Conservation (phyloP, 2,113 vertebrate species). For the Rhinolophus ferrumequinum region DNA sequence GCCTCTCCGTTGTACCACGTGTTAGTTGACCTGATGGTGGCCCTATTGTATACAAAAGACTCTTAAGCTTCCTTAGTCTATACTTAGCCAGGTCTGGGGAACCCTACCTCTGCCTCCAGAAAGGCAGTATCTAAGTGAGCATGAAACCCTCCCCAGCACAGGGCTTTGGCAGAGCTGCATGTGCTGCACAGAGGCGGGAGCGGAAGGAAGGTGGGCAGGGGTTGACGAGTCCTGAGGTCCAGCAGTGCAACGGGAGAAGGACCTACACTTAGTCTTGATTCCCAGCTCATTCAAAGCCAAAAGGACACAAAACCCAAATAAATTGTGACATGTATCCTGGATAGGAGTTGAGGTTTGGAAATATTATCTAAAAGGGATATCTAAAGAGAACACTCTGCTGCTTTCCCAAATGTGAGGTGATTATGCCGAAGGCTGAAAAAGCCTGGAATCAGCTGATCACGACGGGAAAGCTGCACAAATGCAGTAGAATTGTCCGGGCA, state of each 20-base stretch:
- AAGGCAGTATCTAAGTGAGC: background rate
- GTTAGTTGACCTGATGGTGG: background rate
- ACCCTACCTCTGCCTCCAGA: background rate
- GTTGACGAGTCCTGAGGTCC: background rate
- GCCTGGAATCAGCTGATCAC: slow-evolving; percentile 49
- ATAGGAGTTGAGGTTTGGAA: slow-evolving; percentile 77
- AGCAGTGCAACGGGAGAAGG: background rate
- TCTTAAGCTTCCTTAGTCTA: background rate
- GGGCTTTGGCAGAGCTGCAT: background rate
- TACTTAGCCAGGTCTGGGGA: background rate
- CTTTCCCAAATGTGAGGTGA: slow-evolving; percentile 55
- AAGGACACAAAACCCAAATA: slow-evolving; percentile 42
- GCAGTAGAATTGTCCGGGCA: slow-evolving; percentile 69
- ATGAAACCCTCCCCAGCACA: background rate
- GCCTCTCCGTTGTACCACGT: background rate
- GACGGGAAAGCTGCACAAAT: slow-evolving; percentile 70
- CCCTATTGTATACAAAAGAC: background rate
- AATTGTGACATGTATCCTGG: slow-evolving; percentile 73
- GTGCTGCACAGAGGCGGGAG: background rate
- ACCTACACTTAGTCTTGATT: background rate
- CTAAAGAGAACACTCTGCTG: fast-evolving
- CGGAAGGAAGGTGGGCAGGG: background rate
- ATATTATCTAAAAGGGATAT: slow-evolving; percentile 73
- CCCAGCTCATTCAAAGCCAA: background rate
- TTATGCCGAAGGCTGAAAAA: background rate